Conservation (phyloP, 2,797 vertebrate species). For the Gobionotothen gibberifrons region DNA sequence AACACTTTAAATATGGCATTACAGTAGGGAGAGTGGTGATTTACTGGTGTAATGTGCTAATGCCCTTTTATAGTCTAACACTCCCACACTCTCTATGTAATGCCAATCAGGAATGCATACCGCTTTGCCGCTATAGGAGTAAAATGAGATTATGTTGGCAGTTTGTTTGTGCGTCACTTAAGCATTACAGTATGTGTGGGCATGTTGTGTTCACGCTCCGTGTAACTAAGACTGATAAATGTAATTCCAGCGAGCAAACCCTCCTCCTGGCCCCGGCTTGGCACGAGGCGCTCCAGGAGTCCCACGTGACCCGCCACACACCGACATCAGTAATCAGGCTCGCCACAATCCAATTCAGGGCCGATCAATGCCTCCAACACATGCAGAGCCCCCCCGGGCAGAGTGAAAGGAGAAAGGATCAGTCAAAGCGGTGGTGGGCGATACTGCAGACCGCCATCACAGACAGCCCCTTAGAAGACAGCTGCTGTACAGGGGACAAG, state of each 20-base stretch:
- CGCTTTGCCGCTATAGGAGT: constrained; percentile 20
- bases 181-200: constrained; percentile 62
- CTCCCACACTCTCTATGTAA: constrained; percentile 24
- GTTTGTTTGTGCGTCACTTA: constrained; percentile 36
- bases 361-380: constrained; percentile 82
- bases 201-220: constrained; percentile 44
- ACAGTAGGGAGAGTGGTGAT: constrained; percentile 17
- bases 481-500: constrained; percentile 41
- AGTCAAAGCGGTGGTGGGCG: constrained; percentile 59
- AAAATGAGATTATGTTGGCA: constrained; percentile 30
- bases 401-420: constrained; percentile 65
- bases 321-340: constrained; percentile 83
- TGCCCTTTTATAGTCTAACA: constrained; percentile 21
- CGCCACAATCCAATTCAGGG: constrained; percentile 79
- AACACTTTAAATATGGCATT: constrained; percentile 28
- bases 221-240: constrained; percentile 73
- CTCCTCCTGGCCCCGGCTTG: constrained; percentile 29
- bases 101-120: constrained; percentile 23
- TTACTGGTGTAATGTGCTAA: constrained; percentile 20
- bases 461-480: constrained; percentile 53
- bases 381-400: constrained; percentile 65
- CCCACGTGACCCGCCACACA: constrained; percentile 73
- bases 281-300: constrained; percentile 62
- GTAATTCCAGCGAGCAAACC: constrained; percentile 50
- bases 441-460: constrained; percentile 63